These are phyloP conservation scores for Orbicella faveolata DNA, from an alignment of 64 coral and sea anemone species.

Conservation along the genomic window DNA sequence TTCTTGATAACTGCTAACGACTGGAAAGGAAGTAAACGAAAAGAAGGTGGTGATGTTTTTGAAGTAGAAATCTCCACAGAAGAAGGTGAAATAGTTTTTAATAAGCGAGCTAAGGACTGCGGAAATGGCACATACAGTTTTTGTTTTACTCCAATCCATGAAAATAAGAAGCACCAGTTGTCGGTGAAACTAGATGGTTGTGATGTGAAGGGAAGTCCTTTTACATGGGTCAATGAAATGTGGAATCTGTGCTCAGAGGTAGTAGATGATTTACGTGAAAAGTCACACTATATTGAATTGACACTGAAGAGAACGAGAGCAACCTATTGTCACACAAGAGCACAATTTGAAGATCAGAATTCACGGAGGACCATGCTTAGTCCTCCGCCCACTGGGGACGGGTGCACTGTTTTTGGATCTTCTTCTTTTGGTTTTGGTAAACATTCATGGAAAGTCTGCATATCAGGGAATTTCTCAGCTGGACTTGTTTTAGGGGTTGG, in stretches of 20 bases:
- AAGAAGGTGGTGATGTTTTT: constrained; percentile 49
- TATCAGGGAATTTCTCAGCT: not conserved
- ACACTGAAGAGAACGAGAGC: not conserved
- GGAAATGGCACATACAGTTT: constrained; percentile 61
- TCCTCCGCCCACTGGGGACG: no score
- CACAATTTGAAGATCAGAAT: no score
- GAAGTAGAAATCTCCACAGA: constrained; percentile 41
- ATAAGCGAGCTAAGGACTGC: constrained; percentile 21
- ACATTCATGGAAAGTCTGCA: not conserved
- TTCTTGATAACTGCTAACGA: constrained; percentile 60
- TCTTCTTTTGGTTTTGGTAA: not conserved
- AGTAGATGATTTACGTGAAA: not conserved
- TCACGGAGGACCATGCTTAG: no score
- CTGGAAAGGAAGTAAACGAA: constrained; percentile 29
- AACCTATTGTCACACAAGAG: no score
- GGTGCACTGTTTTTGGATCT: not conserved
- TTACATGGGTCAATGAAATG: not conserved
- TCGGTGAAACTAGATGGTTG: constrained; percentile 43
- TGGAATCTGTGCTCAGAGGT: not conserved
- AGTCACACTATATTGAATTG: not conserved
- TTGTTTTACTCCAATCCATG: constrained; percentile 41
- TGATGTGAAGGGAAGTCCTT: constrained; percentile 61
- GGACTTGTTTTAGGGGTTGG: not conserved
- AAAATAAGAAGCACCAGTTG: constrained; percentile 26
- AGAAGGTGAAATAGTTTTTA: constrained; percentile 2